Percentiles rank a stretch among this genome's conserved stretches.
phyloP scores from a whole-genome alignment of 2,797 vertebrate genomes.

The Poeciliopsis gracilis region DNA sequence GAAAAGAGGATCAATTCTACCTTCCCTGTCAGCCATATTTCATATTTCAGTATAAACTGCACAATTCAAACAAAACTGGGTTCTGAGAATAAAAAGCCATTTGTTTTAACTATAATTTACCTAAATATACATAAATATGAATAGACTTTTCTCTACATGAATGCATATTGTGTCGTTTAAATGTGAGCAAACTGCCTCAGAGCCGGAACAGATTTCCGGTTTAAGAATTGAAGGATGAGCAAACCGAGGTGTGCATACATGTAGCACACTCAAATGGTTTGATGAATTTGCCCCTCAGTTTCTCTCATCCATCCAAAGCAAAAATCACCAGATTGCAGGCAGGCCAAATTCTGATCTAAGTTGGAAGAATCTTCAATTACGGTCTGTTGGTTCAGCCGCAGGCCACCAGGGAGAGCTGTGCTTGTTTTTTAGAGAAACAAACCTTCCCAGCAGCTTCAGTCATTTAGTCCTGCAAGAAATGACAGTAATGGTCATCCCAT shows the following conservation, averaged over 20 bases:
- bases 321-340: constrained; percentile 53
- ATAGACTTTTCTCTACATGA: not conserved
- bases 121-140: not conserved
- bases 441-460: constrained; percentile 31
- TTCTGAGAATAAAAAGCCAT: not conserved
- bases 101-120: not conserved
- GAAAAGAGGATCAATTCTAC: not conserved
- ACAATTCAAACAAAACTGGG: not conserved
- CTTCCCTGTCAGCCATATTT: not conserved
- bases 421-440: constrained; percentile 54
- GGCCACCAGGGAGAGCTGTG: constrained; percentile 79
- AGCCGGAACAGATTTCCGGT: not conserved
- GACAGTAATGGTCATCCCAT: constrained; percentile 21
- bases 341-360: constrained; percentile 46
- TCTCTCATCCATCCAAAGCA: constrained; percentile 31
- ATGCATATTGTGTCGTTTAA: not conserved
- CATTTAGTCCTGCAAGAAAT: constrained; percentile 11
- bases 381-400: constrained; percentile 62
- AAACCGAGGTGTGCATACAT: not conserved
- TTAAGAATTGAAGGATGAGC: not conserved
- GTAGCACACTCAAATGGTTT: not conserved
- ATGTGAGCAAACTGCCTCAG: not conserved
- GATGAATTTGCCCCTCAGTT: not conserved
- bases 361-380: constrained; percentile 63
- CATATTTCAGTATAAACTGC: not conserved